Base-by-base conservation (phyloP, 2,888 invertebrate genomes). In the Drepanosiphum platanoidis region DNA sequence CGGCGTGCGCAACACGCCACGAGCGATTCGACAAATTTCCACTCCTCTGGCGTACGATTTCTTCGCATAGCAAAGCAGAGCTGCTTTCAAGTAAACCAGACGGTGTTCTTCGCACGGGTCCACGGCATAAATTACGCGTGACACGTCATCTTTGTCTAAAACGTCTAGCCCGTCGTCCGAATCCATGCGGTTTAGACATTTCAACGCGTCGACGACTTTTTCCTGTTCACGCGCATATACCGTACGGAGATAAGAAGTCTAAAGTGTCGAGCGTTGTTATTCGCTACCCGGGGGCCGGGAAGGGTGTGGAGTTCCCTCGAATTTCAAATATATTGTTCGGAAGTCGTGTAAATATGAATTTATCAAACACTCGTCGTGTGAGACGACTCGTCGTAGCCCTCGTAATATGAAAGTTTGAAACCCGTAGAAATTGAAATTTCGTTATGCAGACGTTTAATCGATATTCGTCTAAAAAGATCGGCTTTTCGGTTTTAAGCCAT, bases 1-100 rank as follows among this genome's bases (percentile, higher is more conserved):
- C 5, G 83, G 83, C 5, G 83, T 84, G 32, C 42, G 72, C 15
- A 61, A 9, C 22, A 82, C 72, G 36, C 61, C 30, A 27, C 46
- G 27, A 27, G 75, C 83, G 27, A 84, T 75, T 27, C 7, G 66
- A 77, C 83, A 75, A 15, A 84, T 77, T 75, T 75, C 75, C 22
- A n/a, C 30, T 27, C 39, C 83, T 68, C 52, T 68, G 34, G 52
- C 18, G 9, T 84, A 84, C n/a, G 27, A 64, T 75, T 34, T 36
- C 11, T 36, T 52, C 27, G 34, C 18, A 30, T 72, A 68, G n/a
- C 27, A 84, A 52, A 36, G 27, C 22, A 22, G 18, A 36, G 75
- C 83, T 13, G 3, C 36, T 36, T 68, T 84, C 22, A 75, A 75
- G 1, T 84, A 68, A 3, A 84, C 36, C 30, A 84, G 68, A 36